These are phyloP conservation scores for Mustela lutreola DNA, from an alignment of 2,113 vertebrate genomes.

Conservation along the genomic window DNA sequence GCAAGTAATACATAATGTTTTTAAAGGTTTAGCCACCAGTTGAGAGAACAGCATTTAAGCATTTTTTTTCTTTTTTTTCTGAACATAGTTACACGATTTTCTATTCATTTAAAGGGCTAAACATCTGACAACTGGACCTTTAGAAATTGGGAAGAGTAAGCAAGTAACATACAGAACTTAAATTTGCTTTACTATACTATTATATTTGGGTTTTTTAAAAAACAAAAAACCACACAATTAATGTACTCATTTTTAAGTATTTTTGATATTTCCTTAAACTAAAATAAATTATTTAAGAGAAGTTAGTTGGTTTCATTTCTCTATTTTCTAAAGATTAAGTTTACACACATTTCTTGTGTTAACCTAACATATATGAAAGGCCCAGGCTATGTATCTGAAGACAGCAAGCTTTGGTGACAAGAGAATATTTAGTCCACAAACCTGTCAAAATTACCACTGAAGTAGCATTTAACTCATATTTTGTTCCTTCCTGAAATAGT, in stretches of 20 bases:
- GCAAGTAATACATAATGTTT: not conserved
- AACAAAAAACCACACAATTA: not conserved
- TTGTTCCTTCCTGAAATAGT: slow-evolving; percentile 56
- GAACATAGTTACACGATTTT: not conserved
- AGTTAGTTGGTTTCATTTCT: slow-evolving; percentile 77
- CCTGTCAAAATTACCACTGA: slow-evolving; percentile 54
- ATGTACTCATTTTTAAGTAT: slow-evolving; percentile 61
- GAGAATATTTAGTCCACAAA: slow-evolving; percentile 52
- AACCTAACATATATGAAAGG: slow-evolving; percentile 47
- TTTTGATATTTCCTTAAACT: slow-evolving; percentile 64
- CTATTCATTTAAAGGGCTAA: not conserved
- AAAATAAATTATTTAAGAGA: slow-evolving; percentile 75
- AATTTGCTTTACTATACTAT: slow-evolving; percentile 49
- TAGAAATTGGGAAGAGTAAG: slow-evolving; percentile 39
- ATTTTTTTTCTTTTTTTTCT: not conserved
- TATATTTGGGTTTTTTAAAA: slow-evolving; percentile 29
- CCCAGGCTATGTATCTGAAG: slow-evolving; percentile 26
- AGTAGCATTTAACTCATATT: slow-evolving; percentile 60
- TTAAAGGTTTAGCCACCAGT: slow-evolving; percentile 40
- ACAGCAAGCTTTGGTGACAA: slow-evolving; percentile 11
- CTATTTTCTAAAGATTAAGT: slow-evolving; percentile 72
- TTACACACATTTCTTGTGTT: slow-evolving; percentile 63
- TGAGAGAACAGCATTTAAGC: not conserved
- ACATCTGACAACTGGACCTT: slow-evolving; percentile 10
- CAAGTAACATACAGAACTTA: slow-evolving; percentile 24